Percentiles rank a stretch among this genome's conserved stretches.
phyloP scores from a whole-genome alignment of 2,797 vertebrate genomes.

The Caiman crocodilus region DNA sequence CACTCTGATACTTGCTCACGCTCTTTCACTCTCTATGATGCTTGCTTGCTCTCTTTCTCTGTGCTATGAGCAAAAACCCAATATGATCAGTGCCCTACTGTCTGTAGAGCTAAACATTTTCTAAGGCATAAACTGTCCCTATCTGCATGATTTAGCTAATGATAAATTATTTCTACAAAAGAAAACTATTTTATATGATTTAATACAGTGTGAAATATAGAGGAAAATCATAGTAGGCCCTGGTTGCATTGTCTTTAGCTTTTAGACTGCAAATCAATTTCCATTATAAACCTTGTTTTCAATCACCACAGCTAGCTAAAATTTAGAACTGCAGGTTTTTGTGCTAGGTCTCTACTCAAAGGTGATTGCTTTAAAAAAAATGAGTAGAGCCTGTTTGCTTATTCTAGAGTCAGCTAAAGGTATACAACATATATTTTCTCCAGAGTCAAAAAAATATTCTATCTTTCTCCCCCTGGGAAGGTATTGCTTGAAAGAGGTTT shows the following conservation, averaged over 20 bases:
- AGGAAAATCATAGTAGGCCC: background rate
- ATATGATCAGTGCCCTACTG: background rate
- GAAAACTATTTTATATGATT: background rate
- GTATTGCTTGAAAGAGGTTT: background rate
- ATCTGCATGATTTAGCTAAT: background rate
- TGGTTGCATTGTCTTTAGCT: rapidly evolving
- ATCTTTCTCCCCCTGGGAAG: background rate
- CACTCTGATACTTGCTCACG: no score
- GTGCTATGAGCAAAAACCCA: background rate
- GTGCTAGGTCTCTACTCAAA: background rate
- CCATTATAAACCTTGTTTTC: background rate
- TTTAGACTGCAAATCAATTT: background rate
- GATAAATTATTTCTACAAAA: background rate
- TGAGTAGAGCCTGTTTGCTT: background rate
- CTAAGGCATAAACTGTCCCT: background rate
- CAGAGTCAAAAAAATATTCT: background rate
- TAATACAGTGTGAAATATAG: background rate
- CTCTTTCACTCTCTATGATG: background rate
- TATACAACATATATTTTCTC: background rate
- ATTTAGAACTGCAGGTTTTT: background rate
- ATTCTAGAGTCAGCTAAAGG: background rate
- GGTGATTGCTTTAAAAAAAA: background rate
- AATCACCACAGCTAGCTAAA: background rate
- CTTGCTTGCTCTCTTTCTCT: background rate
- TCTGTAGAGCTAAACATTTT: background rate